Base-by-base conservation (phyloP, 2,113 vertebrate species). In the Epinephelus cyanopodus region DNA sequence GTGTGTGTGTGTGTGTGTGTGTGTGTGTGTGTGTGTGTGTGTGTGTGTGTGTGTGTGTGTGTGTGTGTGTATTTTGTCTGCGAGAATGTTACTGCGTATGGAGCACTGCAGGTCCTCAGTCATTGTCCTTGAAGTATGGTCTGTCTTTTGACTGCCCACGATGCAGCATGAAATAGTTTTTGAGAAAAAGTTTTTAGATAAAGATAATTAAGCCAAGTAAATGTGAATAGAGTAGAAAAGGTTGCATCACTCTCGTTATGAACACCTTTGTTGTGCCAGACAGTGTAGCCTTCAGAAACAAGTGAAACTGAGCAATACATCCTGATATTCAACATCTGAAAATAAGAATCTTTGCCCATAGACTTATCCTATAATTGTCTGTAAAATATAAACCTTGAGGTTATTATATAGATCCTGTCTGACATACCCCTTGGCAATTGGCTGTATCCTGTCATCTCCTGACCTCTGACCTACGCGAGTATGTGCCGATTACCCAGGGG, bases 391-490 rank as follows among this genome's bases (percentile, higher is more conserved):
- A 73, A 75, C 82, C 62, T 80, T 66, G 50, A 75, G 68, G 61
- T 69, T 37, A 60, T 70, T 58, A 76, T 67, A 60, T 64, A 74
- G 27, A 82, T 60, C 21, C 27, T 29, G 27, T 85, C 67, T 72
- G 63, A 62, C 25, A 66, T 21, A 39, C 27, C 71, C 63, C 63
- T 50, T 2, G 14, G 48, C 45, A 77, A 75, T 64, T 62, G 67
- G 27, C 68, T 21, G 6, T n/a, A 79, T 79, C 65, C 69, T 87
- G 72, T 87, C 87, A 75, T 86, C 79, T 85, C 23, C 58, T 71
- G 71, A 90, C 89, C 86, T 87, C 29, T 92, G 78, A 92, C 90
- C 87, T 48, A 63, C 56, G 25, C 42, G 47, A 82, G 81, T 50
- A 15, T 76, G 65, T 60, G 71, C 74, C 29, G 56, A 89, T 88